Evolutionary conservation across 2,888 invertebrate genomes (phyloP), one percentile per base, ranked within the genome.

Genomic region (Phyto melanocephala): DNA sequence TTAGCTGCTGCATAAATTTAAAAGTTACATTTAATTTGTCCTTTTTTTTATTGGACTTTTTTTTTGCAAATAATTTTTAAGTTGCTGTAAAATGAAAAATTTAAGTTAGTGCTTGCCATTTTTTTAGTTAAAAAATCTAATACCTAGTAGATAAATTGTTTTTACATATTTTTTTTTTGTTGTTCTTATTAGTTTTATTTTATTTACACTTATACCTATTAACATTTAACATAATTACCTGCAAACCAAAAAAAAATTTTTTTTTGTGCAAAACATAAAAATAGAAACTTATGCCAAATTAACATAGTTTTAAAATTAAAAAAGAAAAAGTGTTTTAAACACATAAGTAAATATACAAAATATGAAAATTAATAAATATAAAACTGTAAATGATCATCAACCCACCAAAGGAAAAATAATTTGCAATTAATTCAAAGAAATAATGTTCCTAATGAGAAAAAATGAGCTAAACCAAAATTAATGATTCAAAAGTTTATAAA

Each of bases 1-100:
- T 75, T 56, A 45, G 74, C 35, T 75, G 74, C 56, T 75, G 74
- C 74, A 56, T 47, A 24, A 75, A 56, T 65, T 74, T 63, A 20
- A n/a, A 7, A 40, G 28, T 37, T 52, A 40, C 33, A 22, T 2
- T n/a, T 35, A 22, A 42, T 35, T 63, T 74, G 11, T 47, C 0
- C 11, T 42, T 33, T 37, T 8, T 3, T 15, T 40, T 15, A n/a
- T 22, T 52, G 20, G 15, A 37, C 0, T 62, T 47, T 45, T 60
- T 60, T 60, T 42, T 8, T 28, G 28, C 24, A 42, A 28, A 47
- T 33, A 20, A 47, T n/a, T 20, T 15, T 40, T 58, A 45, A 62
- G 62, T 13, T 42, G 40, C 13, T 24, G 17, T 62, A 37, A 5
- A 58, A 28, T 33, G 28, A 1, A 22, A 58, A 71, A 35, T 24